Base-by-base conservation (phyloP, 2,113 vertebrate genomes). In the Ranitomeya variabilis region DNA sequence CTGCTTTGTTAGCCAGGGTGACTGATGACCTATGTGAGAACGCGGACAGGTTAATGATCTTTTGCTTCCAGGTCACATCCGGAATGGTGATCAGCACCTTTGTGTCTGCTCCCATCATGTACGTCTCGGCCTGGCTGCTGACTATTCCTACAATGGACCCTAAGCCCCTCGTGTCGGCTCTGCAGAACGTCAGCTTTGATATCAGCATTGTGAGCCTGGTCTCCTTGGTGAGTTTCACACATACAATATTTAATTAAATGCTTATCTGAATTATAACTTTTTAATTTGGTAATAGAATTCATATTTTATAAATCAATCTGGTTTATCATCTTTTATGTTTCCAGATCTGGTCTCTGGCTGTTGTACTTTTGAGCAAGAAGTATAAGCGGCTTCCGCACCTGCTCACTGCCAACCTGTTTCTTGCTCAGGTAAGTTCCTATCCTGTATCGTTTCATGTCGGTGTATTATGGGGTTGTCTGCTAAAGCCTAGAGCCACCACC, bases 81-180 rank as follows among this genome's bases (percentile, higher is more conserved):
- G 98, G 98, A 77, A 99, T 99, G 98, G 96, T 99, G 89, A 97
- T 99, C 91, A 96, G 97, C 94, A 99, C 98, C 6, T 97, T 99
- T 89, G 97, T 99, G 74, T 99, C 98, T 79, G 98, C 98, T 66
- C 98, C 98, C 0, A 98, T 99, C 67, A 97, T 99, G 97, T 99
- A 98, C 0, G 96, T 97, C 83, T 99, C 98, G 90, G 97, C 97
- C 0, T 99, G 98, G 98, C 92, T 99, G 83, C 91, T 99, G 81
- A 97, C 97, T 16, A 96, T 99, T 64, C 96, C 95, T 0, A 94
- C 94, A 83, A 98, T 97, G 97, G 97, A 99, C 91, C 94, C 96
- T 54, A 95, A 96, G 87, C 95, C 91, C 0, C 76, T 98, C 91
- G 95, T 95, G 16, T 93, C 96, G 86, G 96, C 97, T 0, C 95